Evolutionary conservation across 2,797 vertebrate species (phyloP).

Genomic region (Anabas testudineus): DNA sequence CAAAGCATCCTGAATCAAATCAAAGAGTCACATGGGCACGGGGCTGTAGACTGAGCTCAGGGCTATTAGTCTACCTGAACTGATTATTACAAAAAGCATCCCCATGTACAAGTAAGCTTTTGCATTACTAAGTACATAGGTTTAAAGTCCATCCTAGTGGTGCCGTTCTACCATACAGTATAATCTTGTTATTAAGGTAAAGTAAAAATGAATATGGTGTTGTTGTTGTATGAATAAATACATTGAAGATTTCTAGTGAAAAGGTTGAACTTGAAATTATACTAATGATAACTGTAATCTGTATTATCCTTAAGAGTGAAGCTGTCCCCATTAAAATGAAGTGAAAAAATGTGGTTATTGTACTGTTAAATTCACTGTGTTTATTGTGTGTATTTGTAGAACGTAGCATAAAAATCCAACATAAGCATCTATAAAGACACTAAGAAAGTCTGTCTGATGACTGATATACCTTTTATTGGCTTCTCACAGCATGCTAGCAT

Average conservation of each 20-base stretch:
- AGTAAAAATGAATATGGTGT: slow-evolving; percentile 24
- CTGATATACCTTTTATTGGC: neutral
- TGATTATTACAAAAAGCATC: slow-evolving; percentile 52
- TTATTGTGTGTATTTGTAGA: neutral
- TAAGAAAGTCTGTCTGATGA: slow-evolving; percentile 6
- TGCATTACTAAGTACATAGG: slow-evolving; percentile 29
- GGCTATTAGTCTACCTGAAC: slow-evolving; percentile 72
- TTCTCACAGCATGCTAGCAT: slow-evolving; percentile 10
- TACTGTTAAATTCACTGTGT: neutral
- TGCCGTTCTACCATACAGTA: neutral
- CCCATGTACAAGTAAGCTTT: slow-evolving; percentile 30
- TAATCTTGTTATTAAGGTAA: slow-evolving; percentile 14
- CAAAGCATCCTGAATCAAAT: slow-evolving; percentile 77
- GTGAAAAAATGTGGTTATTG: neutral
- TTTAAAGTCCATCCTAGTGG: slow-evolving; percentile 3
- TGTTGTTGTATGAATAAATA: too few species aligned
- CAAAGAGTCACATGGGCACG: slow-evolving; percentile 68
- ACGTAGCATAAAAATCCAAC: slow-evolving; percentile 3
- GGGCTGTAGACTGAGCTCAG: slow-evolving; percentile 58
- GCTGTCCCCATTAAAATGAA: neutral
- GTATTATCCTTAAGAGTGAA: neutral
- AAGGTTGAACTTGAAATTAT: neutral
- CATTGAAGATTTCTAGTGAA: too few species aligned
- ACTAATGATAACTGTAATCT: neutral
- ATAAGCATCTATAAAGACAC: slow-evolving; percentile 23